phyloP scores from a whole-genome alignment of 2,797 vertebrate species.

The Tamandua tetradactyla region DNA sequence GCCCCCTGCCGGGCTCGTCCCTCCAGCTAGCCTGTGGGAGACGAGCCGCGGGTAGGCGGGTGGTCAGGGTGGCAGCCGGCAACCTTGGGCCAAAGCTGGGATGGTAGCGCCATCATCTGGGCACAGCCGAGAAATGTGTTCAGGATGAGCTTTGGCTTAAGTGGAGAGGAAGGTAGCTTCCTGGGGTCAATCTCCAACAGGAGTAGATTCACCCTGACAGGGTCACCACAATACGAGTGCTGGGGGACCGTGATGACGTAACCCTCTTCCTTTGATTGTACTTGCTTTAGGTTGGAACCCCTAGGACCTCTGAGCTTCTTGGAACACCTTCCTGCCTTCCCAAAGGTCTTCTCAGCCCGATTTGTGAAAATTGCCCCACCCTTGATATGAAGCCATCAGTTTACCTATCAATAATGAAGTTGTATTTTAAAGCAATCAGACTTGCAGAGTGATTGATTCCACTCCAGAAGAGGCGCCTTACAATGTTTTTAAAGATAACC shows the following conservation, averaged over 20 bases:
- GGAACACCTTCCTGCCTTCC: background rate
- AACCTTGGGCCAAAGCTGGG: background rate
- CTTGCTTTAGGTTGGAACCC: background rate
- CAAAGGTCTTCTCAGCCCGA: background rate
- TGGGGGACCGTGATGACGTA: background rate
- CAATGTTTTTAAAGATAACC: background rate
- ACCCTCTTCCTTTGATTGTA: background rate
- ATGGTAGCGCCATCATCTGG: constrained; percentile 58
- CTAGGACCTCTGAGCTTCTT: background rate
- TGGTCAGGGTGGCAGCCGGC: background rate
- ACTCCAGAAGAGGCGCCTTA: background rate
- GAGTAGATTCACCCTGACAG: background rate
- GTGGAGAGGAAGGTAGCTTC: background rate
- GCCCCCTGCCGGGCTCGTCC: constrained; percentile 69
- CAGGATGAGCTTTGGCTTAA: background rate
- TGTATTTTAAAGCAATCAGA: background rate
- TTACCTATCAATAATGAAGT: background rate
- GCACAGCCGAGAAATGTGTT: background rate
- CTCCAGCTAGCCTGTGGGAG: background rate
- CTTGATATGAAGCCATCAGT: background rate
- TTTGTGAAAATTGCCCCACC: background rate
- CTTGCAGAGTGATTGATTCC: background rate
- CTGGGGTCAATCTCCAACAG: background rate
- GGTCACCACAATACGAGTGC: background rate
- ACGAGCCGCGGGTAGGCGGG: background rate